phyloP scores from a whole-genome alignment of 2,113 vertebrate species.

The Aphyosemion australe region DNA sequence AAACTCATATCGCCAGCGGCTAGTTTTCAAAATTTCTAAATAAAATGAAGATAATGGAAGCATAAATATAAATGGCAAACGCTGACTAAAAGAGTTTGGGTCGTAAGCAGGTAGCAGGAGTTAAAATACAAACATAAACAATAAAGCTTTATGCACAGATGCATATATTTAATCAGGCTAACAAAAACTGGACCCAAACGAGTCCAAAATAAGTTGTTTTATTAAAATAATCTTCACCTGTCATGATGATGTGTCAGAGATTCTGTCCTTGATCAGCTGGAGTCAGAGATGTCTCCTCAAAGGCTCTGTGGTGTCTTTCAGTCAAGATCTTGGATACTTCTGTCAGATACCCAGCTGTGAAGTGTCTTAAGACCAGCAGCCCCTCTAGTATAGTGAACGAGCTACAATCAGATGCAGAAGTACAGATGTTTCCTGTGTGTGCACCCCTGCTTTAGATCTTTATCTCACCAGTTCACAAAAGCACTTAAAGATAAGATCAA shows the following conservation, averaged over 20 bases:
- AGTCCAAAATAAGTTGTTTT: background rate
- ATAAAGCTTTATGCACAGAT: too few species aligned
- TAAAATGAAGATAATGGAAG: too few species aligned
- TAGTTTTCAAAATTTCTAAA: too few species aligned
- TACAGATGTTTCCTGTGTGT: conserved; percentile 53
- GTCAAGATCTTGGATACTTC: background rate
- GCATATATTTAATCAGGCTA: background rate
- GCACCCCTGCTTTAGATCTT: conserved; percentile 27
- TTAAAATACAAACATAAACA: too few species aligned
- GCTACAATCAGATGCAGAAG: conserved; percentile 7
- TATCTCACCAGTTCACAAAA: conserved; percentile 42
- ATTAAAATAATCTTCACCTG: conserved; percentile 31
- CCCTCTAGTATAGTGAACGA: background rate
- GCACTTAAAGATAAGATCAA: too few species aligned
- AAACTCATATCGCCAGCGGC: background rate
- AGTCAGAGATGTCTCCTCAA: too few species aligned
- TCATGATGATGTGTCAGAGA: conserved; percentile 30
- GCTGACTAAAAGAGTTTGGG: too few species aligned
- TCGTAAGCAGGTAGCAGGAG: too few species aligned
- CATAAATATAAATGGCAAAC: too few species aligned
- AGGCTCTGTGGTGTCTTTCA: background rate
- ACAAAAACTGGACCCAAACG: background rate
- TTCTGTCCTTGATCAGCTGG: background rate
- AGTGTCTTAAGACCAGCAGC: background rate
- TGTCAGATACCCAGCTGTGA: background rate